Base-by-base conservation (phyloP, 1,140 invertebrate species). In the Conus betulinus region DNA sequence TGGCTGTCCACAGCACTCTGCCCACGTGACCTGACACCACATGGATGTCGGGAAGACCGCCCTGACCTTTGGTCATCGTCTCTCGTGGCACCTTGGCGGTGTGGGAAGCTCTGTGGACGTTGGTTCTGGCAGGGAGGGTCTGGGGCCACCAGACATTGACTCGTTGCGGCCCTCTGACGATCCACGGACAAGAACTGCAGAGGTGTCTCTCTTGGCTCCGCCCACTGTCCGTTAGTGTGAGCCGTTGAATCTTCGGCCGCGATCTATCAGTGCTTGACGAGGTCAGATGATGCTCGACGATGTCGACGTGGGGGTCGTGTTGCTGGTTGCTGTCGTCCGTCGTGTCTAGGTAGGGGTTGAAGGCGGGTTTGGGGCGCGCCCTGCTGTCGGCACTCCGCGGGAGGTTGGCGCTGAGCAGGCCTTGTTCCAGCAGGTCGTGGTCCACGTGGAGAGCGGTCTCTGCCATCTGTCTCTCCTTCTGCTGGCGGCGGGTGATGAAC, bases 381-480 rank as follows among this genome's bases (percentile, higher is more conserved):
- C 67, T 71, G 67, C 67, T 71, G 67, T 71, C 67, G 11, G 17
- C 13, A 7, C 6, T 20, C 67, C 67, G 11, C 23, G 67, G 67
- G 67, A n/a, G 11, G 67, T 71, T 13, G 67, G 67, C 67, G 67
- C 13, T 23, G 17, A 71, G 67, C 13, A 71, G 67, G 23, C 67
- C 67, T 20, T 71, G 67, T 1, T 71, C 67, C 17, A n/a, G 84
- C 27, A 57, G 39, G 13, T 25, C 39, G 51, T 87, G 51, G 25
- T 78, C n/a, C 71, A 78, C 74, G 71, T 87, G 52, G 6, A 74
- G 51, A 51, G 23, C 23, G 1, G 53, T 51, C 39, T 76, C 84
- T 20, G 81, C 85, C 79, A 91, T 87, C 27, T 90, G 87, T 15
- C 91, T 88, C n/a, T 92, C 91, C 76, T 91, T 92, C 83, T 92